phyloP scores from a whole-genome alignment of 2,888 invertebrate species.

The Amblyteles armatorius region DNA sequence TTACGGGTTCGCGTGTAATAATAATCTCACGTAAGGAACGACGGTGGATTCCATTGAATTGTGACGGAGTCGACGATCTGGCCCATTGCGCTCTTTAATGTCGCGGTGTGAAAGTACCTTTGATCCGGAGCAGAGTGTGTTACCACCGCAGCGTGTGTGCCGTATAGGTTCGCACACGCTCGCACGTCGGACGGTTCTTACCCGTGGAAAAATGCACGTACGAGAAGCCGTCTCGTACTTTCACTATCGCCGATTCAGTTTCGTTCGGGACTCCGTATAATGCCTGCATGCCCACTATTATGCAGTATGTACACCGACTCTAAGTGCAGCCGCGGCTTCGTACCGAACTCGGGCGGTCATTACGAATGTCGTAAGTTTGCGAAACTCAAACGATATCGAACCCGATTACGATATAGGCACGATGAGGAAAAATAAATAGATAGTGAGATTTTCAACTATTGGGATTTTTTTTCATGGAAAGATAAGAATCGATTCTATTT shows the following conservation, averaged over 20 bases:
- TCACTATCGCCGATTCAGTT: conserved; percentile 67
- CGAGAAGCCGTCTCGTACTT: conserved; percentile 55
- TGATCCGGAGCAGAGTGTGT: conserved; percentile 17
- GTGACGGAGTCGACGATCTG: background rate
- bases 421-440: background rate
- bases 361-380: conserved; percentile 54
- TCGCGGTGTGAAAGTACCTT: conserved; percentile 47
- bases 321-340: conserved; percentile 30
- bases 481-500: no score
- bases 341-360: conserved; percentile 36
- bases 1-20: conserved; percentile 24
- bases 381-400: conserved; percentile 59
- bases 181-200: background rate
- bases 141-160: background rate
- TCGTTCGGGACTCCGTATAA: conserved; percentile 43
- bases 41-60: conserved; percentile 1
- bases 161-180: conserved; percentile 32
- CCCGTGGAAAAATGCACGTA: conserved; percentile 15
- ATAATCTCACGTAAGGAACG: background rate
- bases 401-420: conserved; percentile 39
- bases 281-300: conserved; percentile 37
- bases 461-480: no score
- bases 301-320: conserved; percentile 21
- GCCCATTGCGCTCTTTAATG: conserved; percentile 25
- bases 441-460: no score